phyloP scores from a whole-genome alignment of 2,797 vertebrate species.

The Phataginus tricuspis region DNA sequence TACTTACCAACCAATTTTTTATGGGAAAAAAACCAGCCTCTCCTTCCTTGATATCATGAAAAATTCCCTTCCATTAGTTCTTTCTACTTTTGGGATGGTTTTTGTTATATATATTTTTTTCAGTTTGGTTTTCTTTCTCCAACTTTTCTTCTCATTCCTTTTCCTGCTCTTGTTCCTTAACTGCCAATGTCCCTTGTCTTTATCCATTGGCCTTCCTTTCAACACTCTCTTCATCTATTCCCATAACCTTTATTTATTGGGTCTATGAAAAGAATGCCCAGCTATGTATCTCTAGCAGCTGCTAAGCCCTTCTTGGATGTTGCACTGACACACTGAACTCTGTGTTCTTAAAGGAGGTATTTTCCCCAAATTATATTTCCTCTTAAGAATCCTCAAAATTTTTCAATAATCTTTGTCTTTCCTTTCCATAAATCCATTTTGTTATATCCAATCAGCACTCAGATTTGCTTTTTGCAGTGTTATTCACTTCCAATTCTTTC shows the following conservation, averaged over 20 bases:
- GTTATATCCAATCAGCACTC: background rate
- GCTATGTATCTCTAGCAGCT: background rate
- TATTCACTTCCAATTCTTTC: background rate
- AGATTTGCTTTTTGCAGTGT: background rate
- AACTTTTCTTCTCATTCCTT: background rate
- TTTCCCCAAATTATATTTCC: background rate
- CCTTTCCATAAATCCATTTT: background rate
- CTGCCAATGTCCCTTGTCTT: background rate
- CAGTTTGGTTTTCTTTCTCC: background rate
- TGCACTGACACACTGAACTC: background rate
- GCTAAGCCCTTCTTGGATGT: background rate
- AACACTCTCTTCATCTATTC: background rate
- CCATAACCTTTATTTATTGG: background rate
- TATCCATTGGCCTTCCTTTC: background rate
- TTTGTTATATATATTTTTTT: background rate
- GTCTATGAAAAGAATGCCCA: background rate
- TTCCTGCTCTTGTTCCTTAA: background rate
- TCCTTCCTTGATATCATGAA: background rate
- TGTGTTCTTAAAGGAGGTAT: background rate
- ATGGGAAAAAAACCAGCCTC: background rate
- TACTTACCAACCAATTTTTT: background rate
- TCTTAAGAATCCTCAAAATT: background rate
- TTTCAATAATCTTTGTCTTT: background rate
- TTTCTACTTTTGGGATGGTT: background rate
- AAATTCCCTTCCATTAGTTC: background rate